A percentile compares a stretch with the other conserved stretches of the same genome.
These are phyloP conservation scores for Gila orcuttii DNA, from an alignment of 2,113 vertebrate genomes.

Conservation along the genomic window DNA sequence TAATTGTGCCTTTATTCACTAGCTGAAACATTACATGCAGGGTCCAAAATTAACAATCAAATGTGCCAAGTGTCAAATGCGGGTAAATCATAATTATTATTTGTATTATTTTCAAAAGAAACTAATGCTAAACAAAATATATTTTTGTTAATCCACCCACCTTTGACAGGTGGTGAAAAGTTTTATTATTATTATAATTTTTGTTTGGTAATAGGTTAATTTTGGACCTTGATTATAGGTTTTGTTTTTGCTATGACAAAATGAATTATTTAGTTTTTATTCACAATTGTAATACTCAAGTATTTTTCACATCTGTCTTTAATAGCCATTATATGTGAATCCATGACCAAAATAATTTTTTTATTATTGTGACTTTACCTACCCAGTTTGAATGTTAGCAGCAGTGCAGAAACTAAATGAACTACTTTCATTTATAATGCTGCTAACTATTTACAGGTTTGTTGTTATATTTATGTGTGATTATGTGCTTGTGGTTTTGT, in stretches of 20 bases:
- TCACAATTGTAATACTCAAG: neutral
- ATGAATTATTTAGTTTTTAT: neutral
- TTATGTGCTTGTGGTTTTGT: constrained; percentile 55
- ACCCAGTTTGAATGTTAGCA: constrained; percentile 10
- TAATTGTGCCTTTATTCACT: constrained; percentile 10
- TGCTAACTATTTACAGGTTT: constrained; percentile 75
- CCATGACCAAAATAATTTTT: constrained; percentile 29
- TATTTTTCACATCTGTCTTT: neutral
- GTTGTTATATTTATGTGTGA: constrained; percentile 46
- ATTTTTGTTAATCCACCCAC: neutral
- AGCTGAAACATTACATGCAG: constrained; percentile 10
- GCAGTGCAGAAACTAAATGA: constrained; percentile 13
- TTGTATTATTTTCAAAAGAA: neutral
- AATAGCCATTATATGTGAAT: constrained; percentile 15
- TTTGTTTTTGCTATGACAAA: neutral
- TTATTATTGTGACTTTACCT: neutral
- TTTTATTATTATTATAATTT: neutral
- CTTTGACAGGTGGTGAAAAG: neutral
- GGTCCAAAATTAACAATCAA: constrained; percentile 4
- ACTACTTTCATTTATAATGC: constrained; percentile 66
- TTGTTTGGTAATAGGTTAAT: neutral
- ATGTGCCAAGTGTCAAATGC: neutral
- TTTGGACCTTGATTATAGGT: neutral
- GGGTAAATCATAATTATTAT: neutral
- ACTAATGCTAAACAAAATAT: neutral